A percentile compares a stretch with the other conserved stretches of the same genome.
These are phyloP conservation scores for Epinephelus lanceolatus DNA, from an alignment of 2,113 vertebrate genomes.

Conservation along the genomic window DNA sequence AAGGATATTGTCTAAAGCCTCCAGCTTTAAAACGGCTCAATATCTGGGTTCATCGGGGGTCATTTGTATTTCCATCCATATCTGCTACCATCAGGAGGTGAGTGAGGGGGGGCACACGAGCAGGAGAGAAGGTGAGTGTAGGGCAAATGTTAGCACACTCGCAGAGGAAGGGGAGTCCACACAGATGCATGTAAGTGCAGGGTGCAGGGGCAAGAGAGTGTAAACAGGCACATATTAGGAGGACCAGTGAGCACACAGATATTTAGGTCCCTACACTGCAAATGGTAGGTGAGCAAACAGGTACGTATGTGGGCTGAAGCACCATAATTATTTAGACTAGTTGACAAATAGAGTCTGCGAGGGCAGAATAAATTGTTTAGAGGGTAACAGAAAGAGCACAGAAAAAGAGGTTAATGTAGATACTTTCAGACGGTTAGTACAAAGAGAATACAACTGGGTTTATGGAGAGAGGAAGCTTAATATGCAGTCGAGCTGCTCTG, in stretches of 20 bases:
- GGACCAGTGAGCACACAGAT: slow-evolving; percentile 38
- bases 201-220: slow-evolving; percentile 36
- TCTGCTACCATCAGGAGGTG: slow-evolving; percentile 77
- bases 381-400: slow-evolving; percentile 37
- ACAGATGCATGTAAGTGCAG: slow-evolving; percentile 53
- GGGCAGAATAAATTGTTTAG: slow-evolving; percentile 49
- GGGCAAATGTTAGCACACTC: slow-evolving; percentile 66
- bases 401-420: slow-evolving; percentile 45
- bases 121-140: slow-evolving; percentile 65
- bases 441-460: slow-evolving; percentile 7
- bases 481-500: slow-evolving; percentile 16
- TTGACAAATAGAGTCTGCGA: slow-evolving; percentile 44
- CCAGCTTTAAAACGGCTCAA: slow-evolving; percentile 81
- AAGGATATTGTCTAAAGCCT: slow-evolving; percentile 81
- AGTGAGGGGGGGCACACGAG: slow-evolving; percentile 58
- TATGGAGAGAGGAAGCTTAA: slow-evolving; percentile 23
- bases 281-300: slow-evolving; percentile 50
- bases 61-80: slow-evolving; percentile 85
- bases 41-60: slow-evolving; percentile 80
- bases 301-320: slow-evolving; percentile 48
- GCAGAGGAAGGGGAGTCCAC: slow-evolving; percentile 54
- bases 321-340: slow-evolving; percentile 61
- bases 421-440: slow-evolving; percentile 27
- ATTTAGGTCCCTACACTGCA: slow-evolving; percentile 57
- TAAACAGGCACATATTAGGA: slow-evolving; percentile 59